Conservation (phyloP, 2,888 invertebrate genomes). For the Lasioglossum vierecki region DNA sequence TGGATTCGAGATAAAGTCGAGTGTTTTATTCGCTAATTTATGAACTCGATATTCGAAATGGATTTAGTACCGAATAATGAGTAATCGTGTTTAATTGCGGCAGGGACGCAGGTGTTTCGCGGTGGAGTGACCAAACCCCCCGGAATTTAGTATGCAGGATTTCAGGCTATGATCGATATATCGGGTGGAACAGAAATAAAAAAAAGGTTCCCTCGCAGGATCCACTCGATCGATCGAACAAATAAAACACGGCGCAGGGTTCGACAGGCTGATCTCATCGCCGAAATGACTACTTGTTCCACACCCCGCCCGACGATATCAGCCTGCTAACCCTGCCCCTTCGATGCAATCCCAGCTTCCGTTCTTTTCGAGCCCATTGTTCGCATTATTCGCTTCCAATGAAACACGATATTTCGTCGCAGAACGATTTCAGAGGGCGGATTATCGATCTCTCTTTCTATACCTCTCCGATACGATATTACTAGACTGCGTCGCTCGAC, state of each 20-base stretch:
- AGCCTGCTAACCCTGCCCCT: constrained; percentile 84
- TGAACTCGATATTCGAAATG: background rate
- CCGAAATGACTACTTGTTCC: constrained; percentile 82
- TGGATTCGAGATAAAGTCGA: too few species aligned
- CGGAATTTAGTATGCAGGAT: background rate
- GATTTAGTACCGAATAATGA: background rate
- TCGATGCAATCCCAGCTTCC: constrained; percentile 54
- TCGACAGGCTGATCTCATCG: constrained; percentile 84
- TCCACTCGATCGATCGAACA: constrained; percentile 57
- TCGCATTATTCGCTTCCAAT: constrained; percentile 17
- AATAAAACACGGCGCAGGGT: constrained; percentile 80
- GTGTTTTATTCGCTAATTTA: too few species aligned
- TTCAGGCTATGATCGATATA: background rate
- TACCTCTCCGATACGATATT: background rate
- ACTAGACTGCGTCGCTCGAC: background rate
- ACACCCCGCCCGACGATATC: constrained; percentile 84
- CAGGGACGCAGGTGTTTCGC: background rate
- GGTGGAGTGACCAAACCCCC: background rate
- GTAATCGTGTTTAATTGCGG: background rate
- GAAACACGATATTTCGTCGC: constrained; percentile 14
- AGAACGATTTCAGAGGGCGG: background rate
- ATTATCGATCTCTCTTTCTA: background rate
- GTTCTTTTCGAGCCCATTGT: constrained; percentile 27
- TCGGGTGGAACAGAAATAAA: constrained; percentile 9
- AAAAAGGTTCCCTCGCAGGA: constrained; percentile 42